Percentiles rank a stretch among this genome's conserved stretches.
Conservation (phyloP, 2,113 vertebrate species). For the Galbula dea region DNA sequence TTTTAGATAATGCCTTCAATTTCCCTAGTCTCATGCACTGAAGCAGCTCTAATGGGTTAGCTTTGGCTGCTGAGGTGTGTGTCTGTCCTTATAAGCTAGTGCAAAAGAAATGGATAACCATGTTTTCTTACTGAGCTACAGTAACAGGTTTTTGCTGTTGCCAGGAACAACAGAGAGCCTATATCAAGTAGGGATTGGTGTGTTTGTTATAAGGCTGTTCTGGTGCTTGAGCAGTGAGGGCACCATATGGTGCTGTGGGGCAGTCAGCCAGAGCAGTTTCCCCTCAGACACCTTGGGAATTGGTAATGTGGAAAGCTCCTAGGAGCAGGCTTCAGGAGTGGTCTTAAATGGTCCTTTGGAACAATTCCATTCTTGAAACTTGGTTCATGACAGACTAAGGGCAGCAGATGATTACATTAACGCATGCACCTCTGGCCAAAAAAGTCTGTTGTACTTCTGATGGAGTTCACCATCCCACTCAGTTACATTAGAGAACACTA, state of each 20-base stretch:
- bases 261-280: neutral
- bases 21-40: neutral
- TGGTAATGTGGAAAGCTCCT: neutral
- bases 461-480: neutral
- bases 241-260: rapidly evolving
- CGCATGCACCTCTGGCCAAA: neutral
- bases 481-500: neutral
- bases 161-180: neutral
- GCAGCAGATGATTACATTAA: neutral
- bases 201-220: rapidly evolving
- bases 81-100: neutral
- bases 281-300: rapidly evolving
- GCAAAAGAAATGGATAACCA: neutral
- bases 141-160: neutral
- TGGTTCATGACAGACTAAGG: neutral
- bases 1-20: neutral
- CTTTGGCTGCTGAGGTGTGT: neutral
- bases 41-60: neutral
- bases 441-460: neutral
- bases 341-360: neutral
- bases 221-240: neutral
- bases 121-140: neutral
- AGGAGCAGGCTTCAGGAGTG: neutral
- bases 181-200: too few relatives aligned
- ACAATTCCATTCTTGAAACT: neutral